Base-by-base conservation (phyloP, 1,140 invertebrate genomes). In the Nixonia krombeini region DNA sequence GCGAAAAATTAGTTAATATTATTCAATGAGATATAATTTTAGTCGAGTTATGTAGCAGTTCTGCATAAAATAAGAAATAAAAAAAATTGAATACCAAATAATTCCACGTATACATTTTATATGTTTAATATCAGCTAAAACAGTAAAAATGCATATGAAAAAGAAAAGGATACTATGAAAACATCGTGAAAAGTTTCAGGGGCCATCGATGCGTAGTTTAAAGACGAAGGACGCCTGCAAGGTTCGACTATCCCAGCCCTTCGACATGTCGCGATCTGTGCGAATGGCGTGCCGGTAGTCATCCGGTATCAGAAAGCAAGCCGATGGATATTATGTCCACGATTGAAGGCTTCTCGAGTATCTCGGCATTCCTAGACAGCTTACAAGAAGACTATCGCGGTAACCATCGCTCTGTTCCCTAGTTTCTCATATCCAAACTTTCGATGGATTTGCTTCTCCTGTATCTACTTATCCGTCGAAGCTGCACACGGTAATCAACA, bases 301-400 rank as follows among this genome's bases (percentile, higher is more conserved):
- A 31, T 31, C 29, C 37, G 42, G 40, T 40, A 47, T 56, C 63
- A 59, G 13, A 55, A 10, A 59, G n/a, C 45, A 64, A 53, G 41
- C 45, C 44, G 35, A 57, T 38, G 17, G 46, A 28, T 35, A 23
- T 41, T 52, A 16, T 10, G 26, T 45, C 21, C 42, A 45, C 29
- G 26, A 50, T 38, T 10, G 46, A 46, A 40, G 52, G 17, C 40
- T 50, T 21, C 37, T 55, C 44, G 15, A 63, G 47, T 51, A 16
- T 52, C 56, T 56, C 38, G 45, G 55, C 80, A 83, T 83, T 83
- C 80, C 76, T 79, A 79, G 74, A 79, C 73, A 65, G 79, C 79
- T 81, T 83, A 81, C 72, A 66, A 47, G 51, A 62, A 64, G 47
- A 61, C 70, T 79, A 75, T 79, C 75, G 67, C 23, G 31, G 57